A percentile compares a stretch with the other conserved stretches of the same genome.
Conservation (phyloP, 2,888 invertebrate genomes). For the Drosophila sordidapex region DNA sequence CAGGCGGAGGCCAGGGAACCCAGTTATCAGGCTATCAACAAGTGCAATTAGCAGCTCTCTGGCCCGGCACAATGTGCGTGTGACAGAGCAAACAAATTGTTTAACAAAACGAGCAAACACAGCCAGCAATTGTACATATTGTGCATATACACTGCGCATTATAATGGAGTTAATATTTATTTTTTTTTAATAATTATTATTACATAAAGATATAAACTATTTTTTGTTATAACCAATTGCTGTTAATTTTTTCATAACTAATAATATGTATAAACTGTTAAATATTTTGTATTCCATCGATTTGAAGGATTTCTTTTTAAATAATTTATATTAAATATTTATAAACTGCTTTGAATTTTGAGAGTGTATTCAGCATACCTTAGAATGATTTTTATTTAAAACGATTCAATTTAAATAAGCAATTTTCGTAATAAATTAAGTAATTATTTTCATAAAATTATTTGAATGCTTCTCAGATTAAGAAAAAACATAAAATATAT, state of each 20-base stretch:
- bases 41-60: conserved; percentile 76
- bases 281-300: not conserved
- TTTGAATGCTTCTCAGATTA: not conserved
- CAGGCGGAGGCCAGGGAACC: conserved; percentile 37
- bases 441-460: no score
- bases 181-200: not conserved
- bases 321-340: not conserved
- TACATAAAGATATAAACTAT: not conserved
- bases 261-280: not conserved
- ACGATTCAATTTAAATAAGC: no score
- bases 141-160: conserved; percentile 1
- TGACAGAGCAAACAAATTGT: conserved; percentile 78
- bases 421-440: no score
- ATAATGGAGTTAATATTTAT: not conserved
- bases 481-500: not conserved
- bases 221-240: not conserved
- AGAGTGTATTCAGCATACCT: no score
- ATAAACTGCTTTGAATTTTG: not conserved
- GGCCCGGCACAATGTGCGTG: conserved; percentile 70
- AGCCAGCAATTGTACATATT: conserved; percentile 29
- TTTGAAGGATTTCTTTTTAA: not conserved
- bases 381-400: no score
- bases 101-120: conserved; percentile 67
- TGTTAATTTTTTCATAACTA: no score
- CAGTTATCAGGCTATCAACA: conserved; percentile 77